Conservation (phyloP, 2,888 invertebrate species). For the Keiferia lycopersicella region DNA sequence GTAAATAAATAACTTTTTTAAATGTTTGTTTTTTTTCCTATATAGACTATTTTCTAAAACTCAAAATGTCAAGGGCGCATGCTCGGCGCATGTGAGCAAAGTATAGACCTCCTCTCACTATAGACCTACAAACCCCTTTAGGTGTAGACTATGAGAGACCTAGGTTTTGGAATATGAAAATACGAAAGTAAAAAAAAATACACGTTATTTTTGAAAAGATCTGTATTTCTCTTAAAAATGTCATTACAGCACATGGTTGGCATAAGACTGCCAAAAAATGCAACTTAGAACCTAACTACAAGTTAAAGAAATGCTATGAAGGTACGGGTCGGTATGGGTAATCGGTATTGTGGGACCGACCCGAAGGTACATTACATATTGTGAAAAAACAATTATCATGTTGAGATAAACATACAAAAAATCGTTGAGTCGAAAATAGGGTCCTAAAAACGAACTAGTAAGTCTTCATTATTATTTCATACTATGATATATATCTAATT, state of each 20-base stretch:
- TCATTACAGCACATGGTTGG: conserved; percentile 1
- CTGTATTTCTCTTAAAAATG: neutral
- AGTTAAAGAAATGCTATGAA: neutral
- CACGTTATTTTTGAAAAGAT: neutral
- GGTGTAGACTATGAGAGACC: no score
- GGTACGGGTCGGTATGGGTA: no score
- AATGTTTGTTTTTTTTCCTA: no score
- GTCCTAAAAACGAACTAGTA: conserved; percentile 1
- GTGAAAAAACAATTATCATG: neutral
- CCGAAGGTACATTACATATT: neutral
- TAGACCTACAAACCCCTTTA: no score
- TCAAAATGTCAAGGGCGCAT: no score
- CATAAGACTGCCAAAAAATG: neutral
- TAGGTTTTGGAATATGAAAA: no score
- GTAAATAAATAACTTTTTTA: no score
- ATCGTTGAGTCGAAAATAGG: neutral
- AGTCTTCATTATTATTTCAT: neutral
- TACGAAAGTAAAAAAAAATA: neutral
- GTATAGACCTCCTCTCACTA: no score
- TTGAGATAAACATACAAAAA: neutral
- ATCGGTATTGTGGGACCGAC: no score
- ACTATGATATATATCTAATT: neutral
- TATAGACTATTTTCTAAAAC: no score
- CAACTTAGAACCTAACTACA: neutral
- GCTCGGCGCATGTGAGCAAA: no score